phyloP scores from a whole-genome alignment of 2,797 vertebrate species.

The Rhynchonycteris naso region DNA sequence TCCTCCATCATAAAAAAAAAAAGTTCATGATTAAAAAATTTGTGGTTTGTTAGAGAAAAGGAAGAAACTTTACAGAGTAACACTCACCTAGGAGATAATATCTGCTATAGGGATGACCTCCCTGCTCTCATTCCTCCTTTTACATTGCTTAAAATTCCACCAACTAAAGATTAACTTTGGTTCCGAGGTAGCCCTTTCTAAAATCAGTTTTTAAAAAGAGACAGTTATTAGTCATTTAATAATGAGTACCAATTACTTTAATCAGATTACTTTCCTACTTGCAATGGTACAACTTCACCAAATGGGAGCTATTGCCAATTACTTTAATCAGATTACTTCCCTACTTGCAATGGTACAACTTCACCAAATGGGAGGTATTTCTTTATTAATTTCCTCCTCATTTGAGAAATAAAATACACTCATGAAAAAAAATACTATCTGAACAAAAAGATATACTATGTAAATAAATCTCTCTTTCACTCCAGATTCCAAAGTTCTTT shows the following conservation, averaged over 20 bases:
- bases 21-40: not conserved
- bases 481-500: constrained; percentile 1
- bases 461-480: not conserved
- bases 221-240: constrained; percentile 29
- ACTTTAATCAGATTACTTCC: not conserved
- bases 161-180: not conserved
- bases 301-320: not conserved
- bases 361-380: not conserved
- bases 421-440: constrained; percentile 18
- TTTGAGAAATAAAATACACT: constrained; percentile 26
- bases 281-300: not conserved
- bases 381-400: constrained; percentile 13
- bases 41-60: not conserved
- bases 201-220: constrained; percentile 14
- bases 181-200: not conserved
- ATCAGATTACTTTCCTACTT: not conserved
- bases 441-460: not conserved
- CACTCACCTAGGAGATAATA: not conserved
- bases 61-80: not conserved
- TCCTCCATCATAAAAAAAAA: not conserved
- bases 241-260: not conserved
- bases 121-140: not conserved
- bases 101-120: not conserved
- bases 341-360: not conserved
- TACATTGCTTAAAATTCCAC: not conserved